Base-by-base conservation (phyloP, 2,888 invertebrate genomes). In the Synanthedon formicaeformis region DNA sequence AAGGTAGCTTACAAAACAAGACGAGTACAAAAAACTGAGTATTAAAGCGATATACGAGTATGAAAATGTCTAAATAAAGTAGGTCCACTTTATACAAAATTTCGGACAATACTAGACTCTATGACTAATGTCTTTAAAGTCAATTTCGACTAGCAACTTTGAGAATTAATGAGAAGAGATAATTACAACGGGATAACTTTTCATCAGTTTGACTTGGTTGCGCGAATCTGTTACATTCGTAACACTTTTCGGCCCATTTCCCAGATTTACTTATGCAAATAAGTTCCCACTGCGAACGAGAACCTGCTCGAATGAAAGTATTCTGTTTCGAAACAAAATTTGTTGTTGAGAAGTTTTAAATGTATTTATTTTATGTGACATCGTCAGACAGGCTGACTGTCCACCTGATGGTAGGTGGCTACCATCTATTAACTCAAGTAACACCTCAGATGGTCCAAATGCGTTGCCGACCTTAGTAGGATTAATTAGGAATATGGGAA, bases 181-280 rank as follows among this genome's bases (percentile, higher is more conserved):
- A 56, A 60, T 63, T 60, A 63, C 60, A 61, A 62, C 58, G 53
- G 57, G 58, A 62, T 65, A 62, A 60, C 60, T 53, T 50, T 41
- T 41, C 50, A 55, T 50, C 52, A 41, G 52, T 53, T 51, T 57
- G 58, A 57, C 56, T 59, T 57, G 59, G 61, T 59, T 57, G 59
- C 62, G 65, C 62, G 61, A 61, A 62, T 63, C 63, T 58, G 60
- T 61, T 56, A 59, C 58, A 58, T 55, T 61, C 60, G 63, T 66
- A 71, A 70, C 73, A 75, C 74, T 80, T 80, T 73, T 77, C 78
- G 73, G 73, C 69, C 70, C 79, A 76, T 79, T 79, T 75, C 73
- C 70, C 74, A 70, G 75, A 80, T 80, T 78, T 78, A 77, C 78
- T 81, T 78, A 79, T 81, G 80, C 79, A 81, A 81, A 81, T 81